These are phyloP conservation scores for Botrylloides violaceus DNA, from an alignment of 23 tunicate species.

Conservation along the genomic window DNA sequence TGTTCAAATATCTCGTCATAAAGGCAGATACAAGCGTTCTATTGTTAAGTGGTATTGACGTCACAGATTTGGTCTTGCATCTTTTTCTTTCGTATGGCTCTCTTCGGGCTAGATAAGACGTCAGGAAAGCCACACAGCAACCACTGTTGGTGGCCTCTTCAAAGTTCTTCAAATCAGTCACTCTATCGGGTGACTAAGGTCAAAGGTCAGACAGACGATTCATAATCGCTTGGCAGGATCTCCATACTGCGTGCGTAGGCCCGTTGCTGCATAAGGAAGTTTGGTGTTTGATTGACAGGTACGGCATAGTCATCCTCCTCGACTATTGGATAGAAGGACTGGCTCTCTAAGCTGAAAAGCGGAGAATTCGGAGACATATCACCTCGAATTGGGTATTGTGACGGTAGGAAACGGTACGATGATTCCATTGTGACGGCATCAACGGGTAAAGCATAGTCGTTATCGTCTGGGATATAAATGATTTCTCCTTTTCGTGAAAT, in stretches of 20 bases:
- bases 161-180: too few relatives aligned
- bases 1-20: too few relatives aligned
- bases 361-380: neutral
- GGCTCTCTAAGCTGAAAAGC: neutral
- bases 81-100: too few relatives aligned
- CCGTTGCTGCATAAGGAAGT: neutral
- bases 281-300: neutral
- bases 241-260: neutral
- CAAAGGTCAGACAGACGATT: neutral
- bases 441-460: constrained; percentile 9
- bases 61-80: too few relatives aligned
- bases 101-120: too few relatives aligned
- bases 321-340: neutral
- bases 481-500: constrained; percentile 13
- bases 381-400: neutral
- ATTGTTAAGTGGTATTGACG: too few relatives aligned
- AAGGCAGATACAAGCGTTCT: too few relatives aligned
- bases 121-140: too few relatives aligned
- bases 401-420: neutral
- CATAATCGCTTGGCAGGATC: neutral
- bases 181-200: too few relatives aligned
- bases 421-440: neutral
- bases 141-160: too few relatives aligned
- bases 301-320: neutral
- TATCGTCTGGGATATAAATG: constrained; percentile 12